Evolutionary conservation across 2,888 invertebrate genomes (phyloP), one percentile per base, ranked within the genome.

Genomic region (Chrysolina haemoptera): DNA sequence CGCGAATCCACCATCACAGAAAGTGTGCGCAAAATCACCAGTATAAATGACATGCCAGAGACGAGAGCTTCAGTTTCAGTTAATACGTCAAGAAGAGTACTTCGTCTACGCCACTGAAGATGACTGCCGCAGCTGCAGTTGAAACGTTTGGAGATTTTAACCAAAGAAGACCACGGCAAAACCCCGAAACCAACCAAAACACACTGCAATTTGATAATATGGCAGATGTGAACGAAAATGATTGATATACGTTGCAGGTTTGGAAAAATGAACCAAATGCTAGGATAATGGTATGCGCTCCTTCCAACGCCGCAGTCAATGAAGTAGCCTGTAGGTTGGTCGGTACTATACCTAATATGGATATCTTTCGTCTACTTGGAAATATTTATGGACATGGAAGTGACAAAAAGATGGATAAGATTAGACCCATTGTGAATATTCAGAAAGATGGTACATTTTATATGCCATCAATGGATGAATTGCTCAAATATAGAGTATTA

Each of bases 301-400:
- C 92, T 0, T 93, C 94, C 6, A 94, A 94, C 86, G 89, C 91
- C 76, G 93, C 93, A 18, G 92, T 92, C 41, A 93, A 94, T 86
- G 91, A 93, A 81, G 88, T 94, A 66, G 90, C 91, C 0, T 81
- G 86, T 75, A 86, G 90, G 76, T 83, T 92, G 43, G 79, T 87
- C 3, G 75, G 84, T 43, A 76, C 80, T 66, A 79, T 88, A 73
- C 84, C 81, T 27, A 81, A 78, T 48, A 78, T 68, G 6, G 80
- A 86, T 62, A 71, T 91, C 55, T 86, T 89, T 48, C 88, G 91
- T 55, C 88, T 87, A 78, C 80, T 89, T 9, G 85, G 86, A 35
- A 83, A 86, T 20, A 85, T 84, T 73, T 88, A 86, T 76, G 78
- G 83, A 5, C 82, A 85, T 11, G 20, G 35, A 22, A 16, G 27